Evolutionary conservation across 1,140 invertebrate genomes (phyloP).

Genomic region (Drosophila repletoides): DNA sequence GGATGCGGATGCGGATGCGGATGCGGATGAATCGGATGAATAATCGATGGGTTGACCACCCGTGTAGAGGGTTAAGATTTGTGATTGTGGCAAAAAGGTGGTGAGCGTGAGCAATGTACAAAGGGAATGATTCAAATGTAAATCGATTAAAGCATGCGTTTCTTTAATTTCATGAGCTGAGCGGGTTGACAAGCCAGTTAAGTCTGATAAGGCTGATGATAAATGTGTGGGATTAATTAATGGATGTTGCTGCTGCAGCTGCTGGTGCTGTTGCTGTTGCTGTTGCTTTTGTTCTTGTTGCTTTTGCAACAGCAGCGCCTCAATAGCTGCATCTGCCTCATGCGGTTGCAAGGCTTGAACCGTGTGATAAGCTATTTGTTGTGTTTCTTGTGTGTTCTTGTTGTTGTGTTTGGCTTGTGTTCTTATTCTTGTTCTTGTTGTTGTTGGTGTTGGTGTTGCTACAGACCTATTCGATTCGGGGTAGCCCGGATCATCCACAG

Average conservation of each 20-base stretch:
- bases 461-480: slow-evolving; percentile 86
- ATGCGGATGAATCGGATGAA: slow-evolving; percentile 32
- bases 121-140: slow-evolving; percentile 73
- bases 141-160: slow-evolving; percentile 79
- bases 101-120: slow-evolving; percentile 80
- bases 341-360: slow-evolving; percentile 66
- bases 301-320: slow-evolving; percentile 69
- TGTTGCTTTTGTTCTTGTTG: slow-evolving; percentile 38
- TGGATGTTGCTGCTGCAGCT: neutral
- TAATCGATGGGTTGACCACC: slow-evolving; percentile 22
- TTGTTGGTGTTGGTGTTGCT: slow-evolving; percentile 28
- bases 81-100: slow-evolving; percentile 74
- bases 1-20: slow-evolving; percentile 35
- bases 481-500: slow-evolving; percentile 90
- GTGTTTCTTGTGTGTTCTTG: slow-evolving; percentile 27
- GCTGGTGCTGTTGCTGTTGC: neutral
- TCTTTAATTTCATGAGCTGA: slow-evolving; percentile 64
- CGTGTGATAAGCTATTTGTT: slow-evolving; percentile 62
- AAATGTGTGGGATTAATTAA: slow-evolving; percentile 33
- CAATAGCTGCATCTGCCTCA: slow-evolving; percentile 71
- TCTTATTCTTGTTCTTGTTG: slow-evolving; percentile 26
- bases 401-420: slow-evolving; percentile 11
- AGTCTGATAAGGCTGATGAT: slow-evolving; percentile 32
- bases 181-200: slow-evolving; percentile 12
- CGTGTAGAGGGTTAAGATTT: slow-evolving; percentile 76